Percentiles rank a stretch among this genome's conserved stretches.
phyloP scores from a whole-genome alignment of 2,113 vertebrate species.

The Porphyrio hochstetteri region DNA sequence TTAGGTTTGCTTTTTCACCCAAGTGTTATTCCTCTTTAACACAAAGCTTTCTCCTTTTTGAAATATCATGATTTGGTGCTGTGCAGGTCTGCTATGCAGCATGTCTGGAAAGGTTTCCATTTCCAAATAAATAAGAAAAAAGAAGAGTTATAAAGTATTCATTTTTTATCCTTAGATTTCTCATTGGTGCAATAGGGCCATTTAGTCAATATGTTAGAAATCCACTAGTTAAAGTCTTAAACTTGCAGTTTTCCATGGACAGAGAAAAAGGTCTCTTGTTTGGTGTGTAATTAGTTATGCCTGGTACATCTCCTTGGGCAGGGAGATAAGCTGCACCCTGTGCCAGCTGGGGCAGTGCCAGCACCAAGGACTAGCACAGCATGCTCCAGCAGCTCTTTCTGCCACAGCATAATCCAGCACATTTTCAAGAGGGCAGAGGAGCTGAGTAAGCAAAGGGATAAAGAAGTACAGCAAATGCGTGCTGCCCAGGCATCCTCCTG shows the following conservation, averaged over 20 bases:
- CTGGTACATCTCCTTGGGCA: background rate
- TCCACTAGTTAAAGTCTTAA: background rate
- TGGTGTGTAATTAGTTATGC: background rate
- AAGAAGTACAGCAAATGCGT: background rate
- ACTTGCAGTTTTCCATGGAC: background rate
- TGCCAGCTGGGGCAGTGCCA: conserved; percentile 24
- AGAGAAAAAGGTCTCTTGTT: background rate
- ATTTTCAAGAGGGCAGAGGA: conserved; percentile 19
- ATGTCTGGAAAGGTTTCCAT: background rate
- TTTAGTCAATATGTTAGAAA: background rate
- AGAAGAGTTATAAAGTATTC: background rate
- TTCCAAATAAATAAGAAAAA: background rate
- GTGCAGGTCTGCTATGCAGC: background rate
- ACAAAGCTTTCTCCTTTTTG: background rate
- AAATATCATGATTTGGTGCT: background rate
- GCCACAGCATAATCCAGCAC: background rate
- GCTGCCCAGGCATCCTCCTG: background rate
- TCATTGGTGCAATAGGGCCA: background rate
- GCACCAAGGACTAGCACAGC: background rate
- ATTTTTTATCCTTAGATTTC: background rate
- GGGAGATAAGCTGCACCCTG: background rate
- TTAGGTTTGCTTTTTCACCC: background rate
- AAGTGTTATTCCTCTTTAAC: background rate
- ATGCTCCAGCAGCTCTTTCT: conserved; percentile 7
- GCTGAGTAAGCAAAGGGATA: background rate